Evolutionary conservation across 2,797 vertebrate genomes (phyloP), one percentile per base, ranked within the genome.

Genomic region (Acrossocheilus fasciatus): DNA sequence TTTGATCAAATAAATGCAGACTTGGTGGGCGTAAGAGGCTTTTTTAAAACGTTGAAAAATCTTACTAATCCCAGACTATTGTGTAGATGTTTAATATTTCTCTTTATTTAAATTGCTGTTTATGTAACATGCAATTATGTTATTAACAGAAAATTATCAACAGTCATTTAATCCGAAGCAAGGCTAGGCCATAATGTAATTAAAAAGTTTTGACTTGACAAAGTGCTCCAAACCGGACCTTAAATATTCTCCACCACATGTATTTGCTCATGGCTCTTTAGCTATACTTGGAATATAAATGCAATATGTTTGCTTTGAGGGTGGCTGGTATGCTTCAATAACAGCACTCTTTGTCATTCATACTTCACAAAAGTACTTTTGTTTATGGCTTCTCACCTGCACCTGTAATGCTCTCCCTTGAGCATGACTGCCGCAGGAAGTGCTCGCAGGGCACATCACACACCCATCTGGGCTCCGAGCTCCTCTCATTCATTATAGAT

Each of bases 401-500:
- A 75, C 82, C 82, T 83, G 70, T 50, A 74, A 77, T 41, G n/a
- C 41, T 73, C 17, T 79, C 20, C 12, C 9, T 47, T 30, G 52
- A 34, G 39, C 17, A 18, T 14, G 69, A 30, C 36, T 9, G 26
- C 50, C 0, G 6, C 50, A 79, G 50, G 75, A 68, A 17, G 43
- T 41, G n/a, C 57, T 66, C 43, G 1, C 17, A 59, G n/a, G 64
- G 30, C 43, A 73, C 69, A 30, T 54, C 30, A 75, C 59, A 30
- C 79, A 52, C 72, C 66, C 69, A 52, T 74, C 72, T 86, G 82
- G 45, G 77, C 66, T 23, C 20, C 57, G 81, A 36, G 64, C 30
- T 52, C 82, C 66, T 59, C 72, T 89, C 82, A 75, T 87, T 77
- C 69, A 89, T 89, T 87, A 89, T 89, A 80, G 39, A 89, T 87